Base-by-base conservation (phyloP, 2,113 vertebrate species). In the Coryphaenoides rupestris region DNA sequence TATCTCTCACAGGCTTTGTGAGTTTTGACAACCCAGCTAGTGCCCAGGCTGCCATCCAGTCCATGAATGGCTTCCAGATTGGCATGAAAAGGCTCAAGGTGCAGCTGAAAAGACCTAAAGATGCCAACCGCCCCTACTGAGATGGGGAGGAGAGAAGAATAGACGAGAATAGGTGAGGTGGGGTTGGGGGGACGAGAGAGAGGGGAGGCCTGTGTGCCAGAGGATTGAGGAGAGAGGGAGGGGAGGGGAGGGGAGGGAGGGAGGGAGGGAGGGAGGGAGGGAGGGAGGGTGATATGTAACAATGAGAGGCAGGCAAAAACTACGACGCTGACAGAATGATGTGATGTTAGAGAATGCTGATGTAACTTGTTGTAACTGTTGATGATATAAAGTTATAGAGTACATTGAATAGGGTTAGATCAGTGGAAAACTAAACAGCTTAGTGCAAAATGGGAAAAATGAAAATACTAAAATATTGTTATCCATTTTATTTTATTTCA, bases 61-160 rank as follows among this genome's bases (percentile, higher is more conserved):
- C 94, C 72, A 96, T 96, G 94, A 95, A 96, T 14, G 94, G 94
- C 17, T 96, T 96, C 87, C 94, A 95, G 92, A 95, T 96, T 0
- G 94, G 94, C 65, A 96, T 95, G 94, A 96, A 96, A 68, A 92
- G 94, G 69, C 94, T 96, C 81, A 95, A 96, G 81, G 94, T 96
- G 75, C 94, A 96, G 84, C 91, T 96, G 64, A 96, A 96, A 86
- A 79, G 94, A 87, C 94, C 94, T 59, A 95, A 95, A 88, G 94
- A 95, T 1, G 93, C 94, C 85, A 95, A 95, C 82, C 89, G 93
- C 58, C 94, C 94, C 0, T 95, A 95, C 82, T 95, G 84, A 86
- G 81, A 50, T 57, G 68, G 53, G 14, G 14, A 33, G 55, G 49
- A 62, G 58, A 50, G 15, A 50, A 50, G 4, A 50, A 50, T 65